Evolutionary conservation across 2,888 invertebrate species (phyloP).

Genomic region (Helobdella robusta): DNA sequence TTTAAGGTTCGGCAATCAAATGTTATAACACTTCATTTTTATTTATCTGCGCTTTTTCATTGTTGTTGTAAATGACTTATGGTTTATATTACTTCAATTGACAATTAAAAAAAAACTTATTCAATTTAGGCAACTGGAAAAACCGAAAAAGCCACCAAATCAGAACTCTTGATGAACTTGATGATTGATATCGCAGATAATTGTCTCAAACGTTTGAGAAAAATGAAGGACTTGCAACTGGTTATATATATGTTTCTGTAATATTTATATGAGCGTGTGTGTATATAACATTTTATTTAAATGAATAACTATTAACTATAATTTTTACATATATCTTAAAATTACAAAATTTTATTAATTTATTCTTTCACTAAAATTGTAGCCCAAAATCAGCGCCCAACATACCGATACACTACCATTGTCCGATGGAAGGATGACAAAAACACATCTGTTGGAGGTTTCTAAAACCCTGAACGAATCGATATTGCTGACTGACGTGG

Average conservation of each 20-base stretch:
- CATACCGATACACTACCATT: slow-evolving; percentile 29
- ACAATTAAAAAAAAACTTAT: too few relatives aligned
- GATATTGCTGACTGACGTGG: slow-evolving; percentile 26
- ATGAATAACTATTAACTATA: too few relatives aligned
- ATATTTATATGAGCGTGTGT: background rate
- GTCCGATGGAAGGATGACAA: slow-evolving; percentile 24
- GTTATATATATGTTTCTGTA: background rate
- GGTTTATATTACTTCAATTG: too few relatives aligned
- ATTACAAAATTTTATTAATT: background rate
- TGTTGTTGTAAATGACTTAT: too few relatives aligned
- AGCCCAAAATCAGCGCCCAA: slow-evolving; percentile 26
- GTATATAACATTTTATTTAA: too few relatives aligned
- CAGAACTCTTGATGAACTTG: slow-evolving; percentile 4
- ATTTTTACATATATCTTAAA: too few relatives aligned
- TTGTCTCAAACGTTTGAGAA: slow-evolving; percentile 24
- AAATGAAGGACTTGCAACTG: slow-evolving; percentile 20
- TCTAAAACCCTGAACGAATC: slow-evolving; percentile 17
- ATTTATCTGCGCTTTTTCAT: too few relatives aligned
- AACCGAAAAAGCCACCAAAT: slow-evolving; percentile 11
- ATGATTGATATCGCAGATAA: slow-evolving; percentile 28
- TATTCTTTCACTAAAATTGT: background rate
- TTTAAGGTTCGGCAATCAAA: slow-evolving; percentile 13
- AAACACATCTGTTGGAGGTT: slow-evolving; percentile 14
- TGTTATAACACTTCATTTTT: too few relatives aligned
- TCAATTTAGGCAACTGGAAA: slow-evolving; percentile 23